Evolutionary conservation across 2,113 vertebrate genomes (phyloP).

Genomic region (Collichthys lucidus): DNA sequence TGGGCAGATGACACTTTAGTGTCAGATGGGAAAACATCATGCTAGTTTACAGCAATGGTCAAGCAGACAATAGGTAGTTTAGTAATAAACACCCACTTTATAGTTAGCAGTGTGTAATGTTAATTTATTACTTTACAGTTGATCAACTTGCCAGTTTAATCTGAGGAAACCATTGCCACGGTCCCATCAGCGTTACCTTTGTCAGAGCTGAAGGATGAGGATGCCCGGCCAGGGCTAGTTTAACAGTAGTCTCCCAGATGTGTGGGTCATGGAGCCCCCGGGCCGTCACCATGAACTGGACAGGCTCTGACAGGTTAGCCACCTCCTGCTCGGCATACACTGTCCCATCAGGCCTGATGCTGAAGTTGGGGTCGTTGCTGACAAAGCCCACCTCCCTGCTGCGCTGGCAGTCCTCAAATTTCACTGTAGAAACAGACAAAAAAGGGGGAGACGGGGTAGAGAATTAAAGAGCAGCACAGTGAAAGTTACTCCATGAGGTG

Average conservation of each 20-base stretch:
- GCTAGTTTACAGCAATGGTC: background rate
- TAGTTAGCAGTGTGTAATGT: no score
- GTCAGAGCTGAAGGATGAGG: constrained; percentile 76
- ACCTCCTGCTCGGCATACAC: constrained; percentile 87
- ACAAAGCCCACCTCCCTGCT: constrained; percentile 86
- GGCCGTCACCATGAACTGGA: constrained; percentile 89
- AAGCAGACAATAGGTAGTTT: background rate
- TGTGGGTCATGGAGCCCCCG: constrained; percentile 82
- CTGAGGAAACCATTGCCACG: background rate
- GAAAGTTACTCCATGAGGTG: constrained; percentile 59
- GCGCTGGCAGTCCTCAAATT: constrained; percentile 90
- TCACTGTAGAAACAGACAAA: constrained; percentile 84
- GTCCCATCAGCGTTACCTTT: constrained; percentile 70
- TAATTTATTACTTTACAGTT: background rate
- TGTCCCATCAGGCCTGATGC: constrained; percentile 87
- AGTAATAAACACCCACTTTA: background rate
- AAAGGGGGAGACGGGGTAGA: constrained; percentile 30
- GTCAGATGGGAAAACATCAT: background rate
- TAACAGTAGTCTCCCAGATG: constrained; percentile 90
- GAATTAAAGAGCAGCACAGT: constrained; percentile 52
- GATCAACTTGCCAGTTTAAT: background rate
- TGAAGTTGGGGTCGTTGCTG: constrained; percentile 91
- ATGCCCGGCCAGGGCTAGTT: constrained; percentile 88
- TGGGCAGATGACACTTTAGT: background rate
- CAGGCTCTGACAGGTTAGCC: constrained; percentile 87